Evolutionary conservation across 2,113 vertebrate genomes (phyloP).

Genomic region (Turnix velox): DNA sequence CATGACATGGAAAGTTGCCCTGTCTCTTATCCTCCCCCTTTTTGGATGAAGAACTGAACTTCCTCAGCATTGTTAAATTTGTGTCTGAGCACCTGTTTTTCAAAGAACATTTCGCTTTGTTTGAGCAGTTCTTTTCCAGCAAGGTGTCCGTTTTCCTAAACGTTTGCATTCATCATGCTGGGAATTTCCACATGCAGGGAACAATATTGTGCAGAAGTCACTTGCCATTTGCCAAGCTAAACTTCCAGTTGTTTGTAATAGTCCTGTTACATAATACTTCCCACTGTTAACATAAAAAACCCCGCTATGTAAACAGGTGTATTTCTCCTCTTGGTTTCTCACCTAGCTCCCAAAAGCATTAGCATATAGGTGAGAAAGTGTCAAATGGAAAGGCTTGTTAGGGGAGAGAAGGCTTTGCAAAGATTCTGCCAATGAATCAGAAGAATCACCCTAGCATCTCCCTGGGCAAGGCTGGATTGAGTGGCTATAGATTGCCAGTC

Average conservation of each 20-base stretch:
- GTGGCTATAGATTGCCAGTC: neutral
- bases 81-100: neutral
- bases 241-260: slow-evolving; percentile 31
- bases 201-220: neutral
- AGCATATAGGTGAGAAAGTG: slow-evolving; percentile 3
- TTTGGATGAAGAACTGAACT: neutral
- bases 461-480: neutral
- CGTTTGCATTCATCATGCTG: neutral
- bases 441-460: neutral
- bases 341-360: slow-evolving; percentile 35
- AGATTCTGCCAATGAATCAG: neutral
- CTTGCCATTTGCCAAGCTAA: slow-evolving; percentile 19
- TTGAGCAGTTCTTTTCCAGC: neutral
- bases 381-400: neutral
- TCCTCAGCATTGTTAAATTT: neutral
- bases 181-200: neutral
- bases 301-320: slow-evolving; percentile 25
- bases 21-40: neutral
- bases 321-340: slow-evolving; percentile 47
- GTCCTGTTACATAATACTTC: slow-evolving; percentile 7
- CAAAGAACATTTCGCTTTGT: neutral
- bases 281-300: slow-evolving; percentile 16
- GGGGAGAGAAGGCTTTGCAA: neutral
- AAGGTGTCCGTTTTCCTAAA: neutral
- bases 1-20: neutral